Evolutionary conservation across 2,888 invertebrate genomes (phyloP).

Genomic region (Rhimphoctona megacephalus): DNA sequence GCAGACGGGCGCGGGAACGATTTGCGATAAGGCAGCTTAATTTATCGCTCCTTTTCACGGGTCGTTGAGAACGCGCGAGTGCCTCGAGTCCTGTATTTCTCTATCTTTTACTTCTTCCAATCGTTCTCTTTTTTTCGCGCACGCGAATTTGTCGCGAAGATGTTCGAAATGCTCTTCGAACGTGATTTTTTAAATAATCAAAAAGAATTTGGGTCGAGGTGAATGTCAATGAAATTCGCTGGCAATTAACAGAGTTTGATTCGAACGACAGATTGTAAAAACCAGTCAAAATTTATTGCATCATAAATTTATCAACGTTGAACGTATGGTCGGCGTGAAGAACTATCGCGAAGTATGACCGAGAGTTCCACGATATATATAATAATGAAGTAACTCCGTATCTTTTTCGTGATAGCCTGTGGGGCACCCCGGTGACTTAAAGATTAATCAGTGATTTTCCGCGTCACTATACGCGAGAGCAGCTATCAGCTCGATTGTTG

Average conservation of each 20-base stretch:
- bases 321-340: background rate
- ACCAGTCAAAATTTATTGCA: background rate
- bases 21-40: conserved; percentile 81
- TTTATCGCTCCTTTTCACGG: conserved; percentile 80
- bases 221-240: background rate
- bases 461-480: conserved; percentile 36
- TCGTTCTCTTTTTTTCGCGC: background rate
- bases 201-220: conserved; percentile 8
- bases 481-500: conserved; percentile 29
- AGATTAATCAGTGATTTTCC: conserved; percentile 62
- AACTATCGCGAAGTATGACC: background rate
- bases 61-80: conserved; percentile 75
- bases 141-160: conserved; percentile 22
- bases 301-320: conserved; percentile 3
- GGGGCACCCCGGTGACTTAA: conserved; percentile 50
- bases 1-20: conserved; percentile 75
- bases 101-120: conserved; percentile 62
- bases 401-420: conserved; percentile 35
- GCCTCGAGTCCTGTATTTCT: conserved; percentile 58
- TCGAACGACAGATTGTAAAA: background rate
- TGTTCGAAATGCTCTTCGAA: conserved; percentile 52
- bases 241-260: conserved; percentile 1
- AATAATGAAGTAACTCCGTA: conserved; percentile 28
- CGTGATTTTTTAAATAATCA: background rate
- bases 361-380: background rate